These are phyloP conservation scores for Montipora efflorescens DNA, from an alignment of 64 coral and sea anemone genomes.

Conservation along the genomic window DNA sequence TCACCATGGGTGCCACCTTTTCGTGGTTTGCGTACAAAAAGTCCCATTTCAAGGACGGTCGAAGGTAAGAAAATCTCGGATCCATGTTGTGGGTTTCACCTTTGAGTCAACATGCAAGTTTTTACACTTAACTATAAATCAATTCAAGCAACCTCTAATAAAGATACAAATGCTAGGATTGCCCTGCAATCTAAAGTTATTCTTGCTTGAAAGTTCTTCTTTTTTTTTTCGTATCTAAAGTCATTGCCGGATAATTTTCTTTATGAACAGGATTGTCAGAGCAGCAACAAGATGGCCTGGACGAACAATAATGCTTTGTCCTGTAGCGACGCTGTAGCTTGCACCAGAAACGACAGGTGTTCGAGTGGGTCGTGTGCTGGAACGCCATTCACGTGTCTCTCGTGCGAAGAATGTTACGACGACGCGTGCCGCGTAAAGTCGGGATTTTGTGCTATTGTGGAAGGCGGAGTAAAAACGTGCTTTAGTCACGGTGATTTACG, in stretches of 20 bases:
- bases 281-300: slow-evolving; percentile 44
- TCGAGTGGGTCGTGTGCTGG: slow-evolving; percentile 51
- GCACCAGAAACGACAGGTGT: slow-evolving; percentile 72
- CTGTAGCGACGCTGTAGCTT: slow-evolving; percentile 67
- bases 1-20: too few species aligned
- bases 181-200: too few species aligned
- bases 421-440: slow-evolving; percentile 72
- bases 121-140: too few species aligned
- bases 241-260: too few species aligned
- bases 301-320: slow-evolving; percentile 56
- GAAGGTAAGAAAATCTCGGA: too few species aligned
- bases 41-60: too few species aligned
- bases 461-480: slow-evolving; percentile 54
- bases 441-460: slow-evolving; percentile 68
- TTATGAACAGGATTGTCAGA: slow-evolving; percentile 55
- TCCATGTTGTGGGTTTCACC: too few species aligned
- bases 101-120: too few species aligned
- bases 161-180: too few species aligned
- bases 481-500: slow-evolving; percentile 55
- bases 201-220: not conserved
- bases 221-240: not conserved
- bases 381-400: slow-evolving; percentile 65
- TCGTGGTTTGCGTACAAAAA: too few species aligned
- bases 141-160: too few species aligned
- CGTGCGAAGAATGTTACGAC: slow-evolving; percentile 65